Evolutionary conservation across 2,888 invertebrate genomes (phyloP).

Genomic region (Agrilus mali): DNA sequence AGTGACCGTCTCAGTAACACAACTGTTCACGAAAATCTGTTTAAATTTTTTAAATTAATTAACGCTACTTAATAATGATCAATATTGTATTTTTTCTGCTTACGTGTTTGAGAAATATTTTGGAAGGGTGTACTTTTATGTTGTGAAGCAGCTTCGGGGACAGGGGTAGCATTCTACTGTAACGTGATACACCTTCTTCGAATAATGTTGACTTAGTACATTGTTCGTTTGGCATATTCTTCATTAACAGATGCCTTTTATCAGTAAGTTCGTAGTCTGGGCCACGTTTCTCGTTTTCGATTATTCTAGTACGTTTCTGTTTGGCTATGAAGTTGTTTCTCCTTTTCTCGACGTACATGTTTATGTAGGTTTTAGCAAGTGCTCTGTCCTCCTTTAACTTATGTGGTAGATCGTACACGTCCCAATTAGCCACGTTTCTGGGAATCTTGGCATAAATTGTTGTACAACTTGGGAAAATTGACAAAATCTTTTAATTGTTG

Average conservation of each 20-base stretch:
- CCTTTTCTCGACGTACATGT: not conserved
- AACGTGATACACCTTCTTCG: not conserved
- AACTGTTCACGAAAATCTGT: not conserved
- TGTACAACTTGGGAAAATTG: constrained; percentile 19
- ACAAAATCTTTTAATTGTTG: too few species aligned
- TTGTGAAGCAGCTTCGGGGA: constrained; percentile 32
- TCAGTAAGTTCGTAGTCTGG: constrained; percentile 17
- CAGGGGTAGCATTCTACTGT: constrained; percentile 22
- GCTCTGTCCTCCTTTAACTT: too few species aligned
- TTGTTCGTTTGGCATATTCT: too few species aligned
- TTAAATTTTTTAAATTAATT: not conserved
- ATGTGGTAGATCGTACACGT: too few species aligned
- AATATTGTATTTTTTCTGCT: constrained; percentile 1
- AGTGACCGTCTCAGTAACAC: constrained; percentile 18
- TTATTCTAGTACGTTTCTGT: not conserved
- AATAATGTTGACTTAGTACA: not conserved
- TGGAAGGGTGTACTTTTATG: constrained; percentile 28
- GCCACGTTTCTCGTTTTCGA: not conserved
- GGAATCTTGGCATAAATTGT: constrained; percentile 26
- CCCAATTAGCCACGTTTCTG: constrained; percentile 14
- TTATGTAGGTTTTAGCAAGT: too few species aligned
- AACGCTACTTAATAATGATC: too few species aligned
- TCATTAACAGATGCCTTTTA: not conserved
- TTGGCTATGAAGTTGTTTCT: constrained; percentile 1
- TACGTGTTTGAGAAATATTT: constrained; percentile 23